phyloP scores from a whole-genome alignment of 2,888 invertebrate species.

The Teinopalpus imperialis region DNA sequence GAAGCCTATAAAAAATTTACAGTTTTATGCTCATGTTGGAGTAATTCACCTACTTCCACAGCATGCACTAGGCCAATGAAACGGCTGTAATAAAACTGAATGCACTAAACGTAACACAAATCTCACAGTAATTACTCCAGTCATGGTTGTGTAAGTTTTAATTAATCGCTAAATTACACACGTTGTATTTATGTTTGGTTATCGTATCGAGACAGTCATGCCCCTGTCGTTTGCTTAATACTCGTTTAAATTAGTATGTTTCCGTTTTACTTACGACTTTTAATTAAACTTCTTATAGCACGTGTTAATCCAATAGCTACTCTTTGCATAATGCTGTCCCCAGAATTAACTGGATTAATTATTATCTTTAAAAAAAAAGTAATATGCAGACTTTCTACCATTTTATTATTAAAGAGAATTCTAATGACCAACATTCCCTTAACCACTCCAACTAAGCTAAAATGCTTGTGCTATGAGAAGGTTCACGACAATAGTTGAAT shows the following conservation, averaged over 20 bases:
- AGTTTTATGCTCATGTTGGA: slow-evolving; percentile 36
- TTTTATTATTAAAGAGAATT: no score
- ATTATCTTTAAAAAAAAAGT: no score
- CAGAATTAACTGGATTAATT: no score
- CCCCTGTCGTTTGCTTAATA: slow-evolving; percentile 48
- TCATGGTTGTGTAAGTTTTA: slow-evolving; percentile 76
- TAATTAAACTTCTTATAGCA: background rate
- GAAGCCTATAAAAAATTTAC: slow-evolving; percentile 37
- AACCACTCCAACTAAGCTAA: no score
- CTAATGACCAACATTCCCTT: no score
- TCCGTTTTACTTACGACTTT: slow-evolving; percentile 37
- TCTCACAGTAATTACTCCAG: slow-evolving; percentile 65
- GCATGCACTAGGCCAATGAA: slow-evolving; percentile 29
- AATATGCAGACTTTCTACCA: no score
- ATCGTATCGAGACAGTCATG: slow-evolving; percentile 44
- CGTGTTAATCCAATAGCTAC: no score
- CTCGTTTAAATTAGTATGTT: slow-evolving; percentile 46
- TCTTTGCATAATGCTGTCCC: no score
- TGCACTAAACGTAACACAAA: slow-evolving; percentile 63
- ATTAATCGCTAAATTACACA: slow-evolving; percentile 79
- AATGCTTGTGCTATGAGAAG: no score
- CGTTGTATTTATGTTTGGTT: slow-evolving; percentile 56
- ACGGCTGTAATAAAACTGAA: slow-evolving; percentile 45
- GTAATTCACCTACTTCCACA: slow-evolving; percentile 49
- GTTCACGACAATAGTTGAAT: no score